Conservation (phyloP, 2,888 invertebrate species). For the Colostygia pectinataria region DNA sequence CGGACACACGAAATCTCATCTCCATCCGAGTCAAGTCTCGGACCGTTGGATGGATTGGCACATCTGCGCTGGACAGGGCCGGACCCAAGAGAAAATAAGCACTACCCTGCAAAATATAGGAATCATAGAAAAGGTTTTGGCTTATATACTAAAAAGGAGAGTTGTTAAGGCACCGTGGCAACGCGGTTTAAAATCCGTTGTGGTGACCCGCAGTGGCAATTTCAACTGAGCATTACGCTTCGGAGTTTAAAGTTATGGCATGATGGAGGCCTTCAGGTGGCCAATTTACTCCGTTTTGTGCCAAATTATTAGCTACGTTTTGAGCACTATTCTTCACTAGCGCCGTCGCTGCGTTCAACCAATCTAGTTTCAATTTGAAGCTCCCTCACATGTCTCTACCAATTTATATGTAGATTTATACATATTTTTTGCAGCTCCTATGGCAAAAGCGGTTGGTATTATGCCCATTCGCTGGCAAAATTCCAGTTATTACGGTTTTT, state of each 20-base stretch:
- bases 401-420: conserved; percentile 49
- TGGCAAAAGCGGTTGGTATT: conserved; percentile 27
- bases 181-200: too few species aligned
- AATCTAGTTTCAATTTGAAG: conserved; percentile 51
- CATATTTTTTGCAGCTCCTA: conserved; percentile 35
- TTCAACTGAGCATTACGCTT: too few species aligned
- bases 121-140: too few species aligned
- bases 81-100: too few species aligned
- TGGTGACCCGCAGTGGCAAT: too few species aligned
- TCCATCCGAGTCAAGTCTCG: conserved; percentile 35
- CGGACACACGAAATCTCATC: conserved; percentile 38
- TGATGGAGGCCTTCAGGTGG: too few species aligned
- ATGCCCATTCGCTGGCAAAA: conserved; percentile 31
- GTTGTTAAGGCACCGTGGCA: too few species aligned
- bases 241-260: too few species aligned
- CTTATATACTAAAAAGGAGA: too few species aligned
- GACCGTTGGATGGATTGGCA: conserved; percentile 43
- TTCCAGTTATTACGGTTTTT: conserved; percentile 34
- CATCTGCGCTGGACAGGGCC: conserved; percentile 41
- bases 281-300: too few species aligned
- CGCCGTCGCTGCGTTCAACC: conserved; percentile 31
- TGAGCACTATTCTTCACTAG: conserved; percentile 1
- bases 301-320: too few species aligned
- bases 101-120: too few species aligned
- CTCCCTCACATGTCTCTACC: conserved; percentile 35